Percentiles rank a stretch among this genome's conserved stretches.
Conservation (phyloP, 2,888 invertebrate species). For the Congeria kusceri region DNA sequence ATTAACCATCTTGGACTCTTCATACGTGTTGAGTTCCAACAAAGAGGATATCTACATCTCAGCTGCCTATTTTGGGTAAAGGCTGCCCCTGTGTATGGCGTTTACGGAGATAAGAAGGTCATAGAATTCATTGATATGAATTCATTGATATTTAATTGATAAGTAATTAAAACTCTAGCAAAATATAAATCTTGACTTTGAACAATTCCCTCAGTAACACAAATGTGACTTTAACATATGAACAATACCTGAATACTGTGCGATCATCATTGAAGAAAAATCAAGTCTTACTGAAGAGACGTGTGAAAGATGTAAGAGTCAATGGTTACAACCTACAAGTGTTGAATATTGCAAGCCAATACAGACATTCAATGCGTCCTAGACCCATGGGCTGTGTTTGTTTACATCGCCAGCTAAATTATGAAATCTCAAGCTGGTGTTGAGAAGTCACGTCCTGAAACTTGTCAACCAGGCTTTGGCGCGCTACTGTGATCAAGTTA, state of each 20-base stretch:
- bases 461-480: conserved; percentile 22
- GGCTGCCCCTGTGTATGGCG: conserved; percentile 34
- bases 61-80: conserved; percentile 34
- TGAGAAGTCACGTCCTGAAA: conserved; percentile 32
- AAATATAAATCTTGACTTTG: conserved; percentile 24
- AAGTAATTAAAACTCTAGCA: not conserved
- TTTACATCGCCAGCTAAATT: conserved; percentile 60
- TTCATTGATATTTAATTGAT: conserved; percentile 25
- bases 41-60: conserved; percentile 38
- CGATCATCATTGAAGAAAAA: conserved; percentile 32
- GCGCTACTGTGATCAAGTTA: conserved; percentile 18
- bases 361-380: conserved; percentile 55
- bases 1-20: conserved; percentile 46
- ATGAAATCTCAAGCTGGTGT: conserved; percentile 56
- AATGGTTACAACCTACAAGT: conserved; percentile 55
- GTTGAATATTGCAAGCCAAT: conserved; percentile 53
- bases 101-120: conserved; percentile 10
- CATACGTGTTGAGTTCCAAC: conserved; percentile 36
- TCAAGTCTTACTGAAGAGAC: conserved; percentile 48
- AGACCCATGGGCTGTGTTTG: conserved; percentile 45
- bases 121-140: conserved; percentile 34
- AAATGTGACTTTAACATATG: conserved; percentile 36
- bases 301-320: conserved; percentile 34
- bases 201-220: conserved; percentile 22
- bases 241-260: conserved; percentile 30